Base-by-base conservation (phyloP, 2,113 vertebrate species). In the Talpa occidentalis region DNA sequence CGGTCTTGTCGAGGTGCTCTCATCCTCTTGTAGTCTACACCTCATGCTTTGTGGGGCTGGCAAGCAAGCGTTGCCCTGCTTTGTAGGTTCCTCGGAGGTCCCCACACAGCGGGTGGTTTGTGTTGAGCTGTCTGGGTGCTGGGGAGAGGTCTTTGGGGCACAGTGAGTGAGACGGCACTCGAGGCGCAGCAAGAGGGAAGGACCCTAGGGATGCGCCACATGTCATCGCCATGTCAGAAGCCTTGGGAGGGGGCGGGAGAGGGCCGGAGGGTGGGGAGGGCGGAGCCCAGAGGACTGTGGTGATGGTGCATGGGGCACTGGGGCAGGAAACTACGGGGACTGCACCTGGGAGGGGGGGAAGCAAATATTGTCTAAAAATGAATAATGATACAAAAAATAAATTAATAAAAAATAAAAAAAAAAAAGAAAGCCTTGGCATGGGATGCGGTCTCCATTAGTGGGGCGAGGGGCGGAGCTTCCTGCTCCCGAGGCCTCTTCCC, bases 161-260 rank as follows among this genome's bases (percentile, higher is more conserved):
- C 14, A 74, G 16, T 4, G 30, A 94, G 74, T 30, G 83, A 80
- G 52, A 35, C 10, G 17, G 47, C 0, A 1, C 12, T 42, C 64
- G 56, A 10, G 0, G 37, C 69, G 40, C 59, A 37, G 60, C 56
- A 12, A 35, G 60, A 60, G 5, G 49, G 14, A n/a, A 35, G 40
- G 30, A 15, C 1, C 7, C 15, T 16, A 37, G 3, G 44, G 28
- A 37, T 2, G n/a, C 0, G 1, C 42, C 26, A 24, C 1, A 0
- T 35, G 12, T 62, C 35, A 24, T 14, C 49, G n/a, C 30, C 30
- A 40, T 11, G 40, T 70, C 42, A 6, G 19, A 80, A 12, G 52
- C 24, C 26, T 59, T 1, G 66, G 22, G 17, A 37, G 3, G 2
- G 49, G 52, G 52, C 47, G 52, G 52, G n/a, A n/a, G n/a, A n/a